Percentiles rank a stretch among this genome's conserved stretches.
These are phyloP conservation scores for Cryptocephalus moraei DNA, from an alignment of 2,888 invertebrate genomes.

Conservation along the genomic window DNA sequence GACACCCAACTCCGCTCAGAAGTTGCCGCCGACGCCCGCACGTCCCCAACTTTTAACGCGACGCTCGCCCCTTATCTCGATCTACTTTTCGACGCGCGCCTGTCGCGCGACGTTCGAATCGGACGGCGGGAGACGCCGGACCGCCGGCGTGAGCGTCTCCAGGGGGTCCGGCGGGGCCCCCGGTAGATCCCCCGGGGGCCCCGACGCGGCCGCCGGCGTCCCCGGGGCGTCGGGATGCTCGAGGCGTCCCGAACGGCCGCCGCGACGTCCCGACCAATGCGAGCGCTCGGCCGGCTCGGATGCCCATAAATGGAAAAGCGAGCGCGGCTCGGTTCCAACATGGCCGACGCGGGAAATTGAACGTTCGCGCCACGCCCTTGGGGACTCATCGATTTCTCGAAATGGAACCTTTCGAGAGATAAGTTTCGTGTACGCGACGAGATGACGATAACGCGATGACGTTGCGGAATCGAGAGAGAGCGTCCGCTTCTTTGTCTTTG, in stretches of 20 bases:
- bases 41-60: not conserved
- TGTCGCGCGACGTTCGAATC: conserved; percentile 20
- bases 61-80: conserved; percentile 2
- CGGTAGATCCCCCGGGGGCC: no score
- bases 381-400: conserved; percentile 13
- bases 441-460: no score
- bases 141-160: no score
- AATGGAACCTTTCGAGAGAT: no score
- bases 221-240: no score
- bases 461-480: no score
- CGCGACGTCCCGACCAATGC: conserved; percentile 43
- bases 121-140: no score
- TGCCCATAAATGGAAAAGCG: conserved; percentile 54
- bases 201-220: no score
- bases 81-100: conserved; percentile 22
- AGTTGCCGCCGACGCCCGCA: not conserved
- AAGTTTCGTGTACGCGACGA: no score
- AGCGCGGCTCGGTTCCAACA: conserved; percentile 38
- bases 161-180: no score
- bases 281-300: conserved; percentile 43
- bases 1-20: no score
- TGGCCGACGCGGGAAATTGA: conserved; percentile 33
- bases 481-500: no score
- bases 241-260: conserved; percentile 12
- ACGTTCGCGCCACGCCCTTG: conserved; percentile 34